Evolutionary conservation across 2,888 invertebrate species (phyloP).

Genomic region (Drosophila ustulata): DNA sequence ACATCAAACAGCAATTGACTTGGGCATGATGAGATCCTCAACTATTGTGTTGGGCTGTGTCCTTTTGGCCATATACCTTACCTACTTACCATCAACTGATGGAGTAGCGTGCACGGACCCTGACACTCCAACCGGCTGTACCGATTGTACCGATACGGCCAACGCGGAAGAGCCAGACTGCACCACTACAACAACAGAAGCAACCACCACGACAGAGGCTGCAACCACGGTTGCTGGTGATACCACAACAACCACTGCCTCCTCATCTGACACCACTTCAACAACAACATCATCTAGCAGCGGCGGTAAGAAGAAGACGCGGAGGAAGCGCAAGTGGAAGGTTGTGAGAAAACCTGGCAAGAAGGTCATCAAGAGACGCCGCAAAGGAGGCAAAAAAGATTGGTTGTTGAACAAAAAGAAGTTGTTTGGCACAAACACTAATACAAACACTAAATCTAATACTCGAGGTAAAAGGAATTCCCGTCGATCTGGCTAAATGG

Average conservation of each 20-base stretch:
- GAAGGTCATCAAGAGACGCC: not conserved
- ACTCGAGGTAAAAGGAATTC: not conserved
- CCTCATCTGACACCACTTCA: constrained; percentile 14
- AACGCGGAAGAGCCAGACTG: not conserved
- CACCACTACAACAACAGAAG: not conserved
- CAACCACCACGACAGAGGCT: not conserved
- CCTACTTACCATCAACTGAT: constrained; percentile 18
- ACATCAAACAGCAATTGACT: constrained; percentile 26
- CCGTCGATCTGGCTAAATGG: not conserved
- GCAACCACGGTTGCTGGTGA: not conserved
- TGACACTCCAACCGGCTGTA: not conserved
- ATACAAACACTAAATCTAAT: too few relatives aligned
- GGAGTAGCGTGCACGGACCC: constrained; percentile 14
- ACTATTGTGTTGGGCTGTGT: constrained; percentile 25
- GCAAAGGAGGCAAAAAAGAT: constrained; percentile 1
- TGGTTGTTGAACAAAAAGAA: not conserved
- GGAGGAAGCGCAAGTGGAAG: constrained; percentile 2
- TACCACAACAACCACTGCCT: constrained; percentile 2
- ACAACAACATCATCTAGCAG: not conserved
- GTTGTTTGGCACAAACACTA: not conserved
- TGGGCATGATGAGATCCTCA: constrained; percentile 22
- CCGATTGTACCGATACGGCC: not conserved
- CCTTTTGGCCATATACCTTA: constrained; percentile 28
- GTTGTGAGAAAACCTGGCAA: not conserved
- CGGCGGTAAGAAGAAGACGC: not conserved